Evolutionary conservation across 1,140 invertebrate genomes (phyloP), one percentile per base, ranked within the genome.

Genomic region (Lutraria rhynchaena): DNA sequence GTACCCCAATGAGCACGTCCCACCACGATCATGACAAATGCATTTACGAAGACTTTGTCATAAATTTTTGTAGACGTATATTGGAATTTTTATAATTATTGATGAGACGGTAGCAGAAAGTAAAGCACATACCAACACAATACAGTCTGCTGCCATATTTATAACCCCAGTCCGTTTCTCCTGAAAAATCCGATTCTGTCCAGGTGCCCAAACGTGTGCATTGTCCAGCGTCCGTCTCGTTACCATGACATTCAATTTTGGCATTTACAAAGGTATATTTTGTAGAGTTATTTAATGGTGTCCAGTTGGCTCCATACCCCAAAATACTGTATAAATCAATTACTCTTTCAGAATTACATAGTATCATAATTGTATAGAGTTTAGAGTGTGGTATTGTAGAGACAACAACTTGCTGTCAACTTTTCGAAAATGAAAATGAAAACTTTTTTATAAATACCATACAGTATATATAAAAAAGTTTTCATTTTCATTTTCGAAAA

Each of bases 301-400:
- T 65, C 61, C 61, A 65, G 24, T 41, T 41, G n/a, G 61, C 41
- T 11, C 61, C 46, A 44, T 65, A 65, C 3, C 61, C 61, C 22
- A 65, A 65, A 1, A 44, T 41, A 19, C 61, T 65, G 37, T 22
- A n/a, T 44, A 60, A 4, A n/a, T n/a, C n/a, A n/a, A n/a, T n/a
- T n/a, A n/a, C n/a, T n/a, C n/a, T n/a, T n/a, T n/a, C n/a, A n/a
- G n/a, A n/a, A n/a, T n/a, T n/a, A n/a, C n/a, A n/a, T n/a, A n/a
- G n/a, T n/a, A n/a, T n/a, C n/a, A n/a, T n/a, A n/a, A n/a, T n/a
- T n/a, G n/a, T n/a, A n/a, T n/a, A n/a, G n/a, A n/a, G n/a, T n/a
- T n/a, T n/a, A n/a, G n/a, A n/a, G n/a, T n/a, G n/a, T n/a, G n/a
- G n/a, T n/a, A n/a, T n/a, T n/a, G n/a, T n/a, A n/a, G n/a, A n/a